A percentile compares a stretch with the other conserved stretches of the same genome.
Conservation (phyloP, 1,140 invertebrate species). For the Aplysia californica region DNA sequence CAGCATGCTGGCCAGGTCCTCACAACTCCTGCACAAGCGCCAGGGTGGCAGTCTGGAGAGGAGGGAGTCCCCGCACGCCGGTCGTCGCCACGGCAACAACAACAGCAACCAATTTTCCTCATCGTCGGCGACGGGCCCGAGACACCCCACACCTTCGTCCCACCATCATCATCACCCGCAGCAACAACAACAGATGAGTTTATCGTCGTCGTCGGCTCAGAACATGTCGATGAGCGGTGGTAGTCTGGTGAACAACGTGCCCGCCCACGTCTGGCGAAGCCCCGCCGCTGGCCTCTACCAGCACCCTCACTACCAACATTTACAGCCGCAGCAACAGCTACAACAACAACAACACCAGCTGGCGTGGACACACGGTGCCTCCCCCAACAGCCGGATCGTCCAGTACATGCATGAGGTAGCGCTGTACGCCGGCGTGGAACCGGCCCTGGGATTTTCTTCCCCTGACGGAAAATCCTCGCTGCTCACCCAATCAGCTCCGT, state of each 20-base stretch:
- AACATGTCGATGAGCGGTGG: not conserved
- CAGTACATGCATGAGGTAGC: conserved; percentile 67
- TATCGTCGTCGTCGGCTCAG: not conserved
- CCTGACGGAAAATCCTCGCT: no score
- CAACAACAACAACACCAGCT: not conserved
- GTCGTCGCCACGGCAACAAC: not conserved
- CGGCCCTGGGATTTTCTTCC: conserved; percentile 1
- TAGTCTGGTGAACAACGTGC: not conserved
- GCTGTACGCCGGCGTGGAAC: conserved; percentile 55
- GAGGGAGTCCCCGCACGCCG: conserved; percentile 28
- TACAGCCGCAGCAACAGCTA: not conserved
- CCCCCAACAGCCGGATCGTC: conserved; percentile 54
- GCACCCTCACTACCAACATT: not conserved
- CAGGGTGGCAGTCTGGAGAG: conserved; percentile 57
- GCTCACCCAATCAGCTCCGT: conserved; percentile 3
- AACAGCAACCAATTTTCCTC: no score
- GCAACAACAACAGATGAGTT: not conserved
- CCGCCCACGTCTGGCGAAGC: not conserved
- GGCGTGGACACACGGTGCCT: conserved; percentile 24
- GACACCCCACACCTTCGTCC: not conserved
- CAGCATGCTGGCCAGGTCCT: conserved; percentile 42
- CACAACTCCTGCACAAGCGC: conserved; percentile 36
- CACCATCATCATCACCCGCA: not conserved
- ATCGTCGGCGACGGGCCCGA: not conserved
- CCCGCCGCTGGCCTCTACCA: not conserved